Evolutionary conservation across 2,888 invertebrate species (phyloP).

Genomic region (Andricus quercusramuli): DNA sequence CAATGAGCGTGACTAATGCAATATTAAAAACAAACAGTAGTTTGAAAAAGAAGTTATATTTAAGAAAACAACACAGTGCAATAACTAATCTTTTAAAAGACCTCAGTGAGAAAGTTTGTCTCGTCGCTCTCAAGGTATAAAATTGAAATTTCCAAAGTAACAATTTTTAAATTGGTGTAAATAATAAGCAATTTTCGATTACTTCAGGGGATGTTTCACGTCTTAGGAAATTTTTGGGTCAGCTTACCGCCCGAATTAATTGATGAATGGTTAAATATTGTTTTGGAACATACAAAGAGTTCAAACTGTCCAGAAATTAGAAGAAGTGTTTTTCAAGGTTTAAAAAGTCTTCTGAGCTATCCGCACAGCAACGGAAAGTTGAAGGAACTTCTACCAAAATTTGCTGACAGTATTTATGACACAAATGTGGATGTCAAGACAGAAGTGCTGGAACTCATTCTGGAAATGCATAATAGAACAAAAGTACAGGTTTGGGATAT

Average conservation of each 20-base stretch:
- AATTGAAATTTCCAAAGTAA: neutral
- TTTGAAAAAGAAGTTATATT: slow-evolving; percentile 41
- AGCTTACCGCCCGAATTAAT: slow-evolving; percentile 49
- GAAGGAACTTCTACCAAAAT: slow-evolving; percentile 49
- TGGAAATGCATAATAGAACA: slow-evolving; percentile 46
- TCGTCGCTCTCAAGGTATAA: slow-evolving; percentile 56
- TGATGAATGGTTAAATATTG: slow-evolving; percentile 55
- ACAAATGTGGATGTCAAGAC: slow-evolving; percentile 48
- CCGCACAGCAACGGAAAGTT: slow-evolving; percentile 45
- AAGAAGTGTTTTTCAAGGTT: slow-evolving; percentile 51
- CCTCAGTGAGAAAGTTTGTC: slow-evolving; percentile 55
- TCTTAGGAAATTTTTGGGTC: slow-evolving; percentile 56
- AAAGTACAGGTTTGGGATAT: slow-evolving; percentile 53
- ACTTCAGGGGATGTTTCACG: slow-evolving; percentile 55
- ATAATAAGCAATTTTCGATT: slow-evolving; percentile 1
- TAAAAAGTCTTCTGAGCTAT: slow-evolving; percentile 54
- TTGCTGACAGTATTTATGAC: slow-evolving; percentile 55
- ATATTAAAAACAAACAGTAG: slow-evolving; percentile 7
- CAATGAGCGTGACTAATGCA: slow-evolving; percentile 40
- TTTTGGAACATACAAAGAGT: slow-evolving; percentile 48
- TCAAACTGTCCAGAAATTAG: slow-evolving; percentile 54
- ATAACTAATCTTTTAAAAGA: slow-evolving; percentile 59
- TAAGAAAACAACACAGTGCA: slow-evolving; percentile 53
- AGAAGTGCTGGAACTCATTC: slow-evolving; percentile 56
- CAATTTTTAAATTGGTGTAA: neutral